Conservation (phyloP, 2,888 invertebrate genomes). For the Malthinus seriepunctatus region DNA sequence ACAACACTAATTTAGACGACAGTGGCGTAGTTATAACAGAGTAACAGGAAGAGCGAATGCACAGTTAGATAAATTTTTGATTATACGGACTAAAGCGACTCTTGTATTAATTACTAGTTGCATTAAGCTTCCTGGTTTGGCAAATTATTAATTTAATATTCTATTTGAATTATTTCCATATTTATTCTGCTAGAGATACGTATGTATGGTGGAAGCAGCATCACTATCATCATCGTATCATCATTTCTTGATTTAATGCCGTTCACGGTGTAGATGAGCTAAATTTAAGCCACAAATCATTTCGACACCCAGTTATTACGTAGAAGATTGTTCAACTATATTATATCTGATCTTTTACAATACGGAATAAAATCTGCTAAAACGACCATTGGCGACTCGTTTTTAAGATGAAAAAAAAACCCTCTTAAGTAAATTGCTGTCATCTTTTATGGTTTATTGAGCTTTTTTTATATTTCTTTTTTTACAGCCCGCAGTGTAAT, state of each 20-base stretch:
- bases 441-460: conserved; percentile 11
- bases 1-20: no score
- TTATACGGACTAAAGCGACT: no score
- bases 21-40: no score
- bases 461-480: conserved; percentile 5
- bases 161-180: no score
- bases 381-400: conserved; percentile 18
- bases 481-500: conserved; percentile 1
- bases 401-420: background rate
- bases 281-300: conserved; percentile 43
- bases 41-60: no score
- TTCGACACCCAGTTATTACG: conserved; percentile 45
- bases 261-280: conserved; percentile 5
- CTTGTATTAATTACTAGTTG: no score
- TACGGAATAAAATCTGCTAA: conserved; percentile 18
- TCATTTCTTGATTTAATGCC: conserved; percentile 3
- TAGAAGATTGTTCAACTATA: conserved; percentile 25
- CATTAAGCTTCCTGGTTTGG: no score
- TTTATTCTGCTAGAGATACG: no score
- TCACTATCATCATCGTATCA: background rate
- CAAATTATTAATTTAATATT: no score
- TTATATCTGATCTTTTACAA: conserved; percentile 22
- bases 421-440: conserved; percentile 15
- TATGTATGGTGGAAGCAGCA: background rate
- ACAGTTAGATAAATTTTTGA: no score